phyloP scores from a whole-genome alignment of 2,113 vertebrate genomes.

The Oceanites oceanicus region DNA sequence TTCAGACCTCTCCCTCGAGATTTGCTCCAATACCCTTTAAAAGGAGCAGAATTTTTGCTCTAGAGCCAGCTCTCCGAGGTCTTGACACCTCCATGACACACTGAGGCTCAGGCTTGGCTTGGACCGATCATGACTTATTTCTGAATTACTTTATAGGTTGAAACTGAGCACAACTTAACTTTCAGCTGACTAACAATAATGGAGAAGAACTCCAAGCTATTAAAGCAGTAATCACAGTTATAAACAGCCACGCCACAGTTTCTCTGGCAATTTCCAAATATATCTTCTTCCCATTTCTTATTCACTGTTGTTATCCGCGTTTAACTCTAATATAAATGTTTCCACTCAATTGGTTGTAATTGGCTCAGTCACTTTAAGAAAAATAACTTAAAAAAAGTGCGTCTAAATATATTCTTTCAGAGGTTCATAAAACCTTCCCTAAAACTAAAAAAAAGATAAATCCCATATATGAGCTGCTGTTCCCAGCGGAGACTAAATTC shows the following conservation, averaged over 20 bases:
- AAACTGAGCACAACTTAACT: neutral
- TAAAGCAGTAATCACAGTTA: neutral
- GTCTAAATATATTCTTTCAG: neutral
- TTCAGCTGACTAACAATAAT: neutral
- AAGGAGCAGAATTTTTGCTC: neutral
- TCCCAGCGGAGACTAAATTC: neutral
- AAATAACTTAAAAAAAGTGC: neutral
- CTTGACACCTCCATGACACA: rapidly evolving
- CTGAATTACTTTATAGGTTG: neutral
- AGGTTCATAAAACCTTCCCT: neutral
- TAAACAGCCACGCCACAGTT: neutral
- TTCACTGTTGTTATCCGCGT: neutral
- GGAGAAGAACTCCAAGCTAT: neutral
- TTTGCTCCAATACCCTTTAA: neutral
- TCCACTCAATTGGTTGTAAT: neutral
- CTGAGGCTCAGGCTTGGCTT: rapidly evolving
- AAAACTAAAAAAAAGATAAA: neutral
- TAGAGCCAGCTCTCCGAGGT: neutral
- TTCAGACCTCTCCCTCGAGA: neutral
- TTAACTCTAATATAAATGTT: neutral
- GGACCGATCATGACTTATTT: rapidly evolving
- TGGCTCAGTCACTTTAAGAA: neutral
- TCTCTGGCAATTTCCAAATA: neutral
- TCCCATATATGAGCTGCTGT: neutral
- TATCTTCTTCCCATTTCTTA: neutral